Evolutionary conservation across 2,888 invertebrate species (phyloP).

Genomic region (Plagodis pulveraria): DNA sequence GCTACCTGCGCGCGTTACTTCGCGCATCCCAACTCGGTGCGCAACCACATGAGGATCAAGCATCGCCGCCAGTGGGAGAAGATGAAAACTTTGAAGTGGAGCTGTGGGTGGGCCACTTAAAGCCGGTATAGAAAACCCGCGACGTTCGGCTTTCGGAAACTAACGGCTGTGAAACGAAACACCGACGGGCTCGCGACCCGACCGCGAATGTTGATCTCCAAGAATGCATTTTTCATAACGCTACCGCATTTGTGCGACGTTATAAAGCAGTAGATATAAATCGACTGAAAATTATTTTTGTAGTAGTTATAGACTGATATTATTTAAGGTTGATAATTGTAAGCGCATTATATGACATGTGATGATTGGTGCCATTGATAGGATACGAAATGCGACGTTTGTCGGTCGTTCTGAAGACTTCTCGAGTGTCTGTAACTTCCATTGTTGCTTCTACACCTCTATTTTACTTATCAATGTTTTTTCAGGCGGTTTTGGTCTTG

Average conservation of each 20-base stretch:
- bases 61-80: constrained; percentile 92
- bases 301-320: constrained; percentile 84
- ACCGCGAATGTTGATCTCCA: constrained; percentile 69
- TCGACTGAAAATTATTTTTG: constrained; percentile 85
- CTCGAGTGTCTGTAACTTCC: constrained; percentile 75
- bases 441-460: constrained; percentile 65
- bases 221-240: constrained; percentile 65
- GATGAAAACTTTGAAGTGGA: constrained; percentile 93
- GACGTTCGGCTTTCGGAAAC: constrained; percentile 43
- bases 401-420: constrained; percentile 66
- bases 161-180: constrained; percentile 65
- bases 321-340: constrained; percentile 69
- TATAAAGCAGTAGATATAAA: constrained; percentile 75
- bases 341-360: constrained; percentile 83
- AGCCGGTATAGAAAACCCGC: constrained; percentile 9
- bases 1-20: constrained; percentile 90
- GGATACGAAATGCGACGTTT: constrained; percentile 74
- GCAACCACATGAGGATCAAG: constrained; percentile 94
- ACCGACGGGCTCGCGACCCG: constrained; percentile 49
- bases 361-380: constrained; percentile 85
- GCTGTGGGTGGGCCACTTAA: constrained; percentile 82
- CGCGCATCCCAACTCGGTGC: constrained; percentile 93
- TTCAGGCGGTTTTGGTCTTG: constrained; percentile 8
- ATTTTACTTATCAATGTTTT: constrained; percentile 33
- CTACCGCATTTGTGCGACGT: constrained; percentile 57